Base-by-base conservation (phyloP, 2,113 vertebrate species). In the Cyphomyrus discorhynchus region DNA sequence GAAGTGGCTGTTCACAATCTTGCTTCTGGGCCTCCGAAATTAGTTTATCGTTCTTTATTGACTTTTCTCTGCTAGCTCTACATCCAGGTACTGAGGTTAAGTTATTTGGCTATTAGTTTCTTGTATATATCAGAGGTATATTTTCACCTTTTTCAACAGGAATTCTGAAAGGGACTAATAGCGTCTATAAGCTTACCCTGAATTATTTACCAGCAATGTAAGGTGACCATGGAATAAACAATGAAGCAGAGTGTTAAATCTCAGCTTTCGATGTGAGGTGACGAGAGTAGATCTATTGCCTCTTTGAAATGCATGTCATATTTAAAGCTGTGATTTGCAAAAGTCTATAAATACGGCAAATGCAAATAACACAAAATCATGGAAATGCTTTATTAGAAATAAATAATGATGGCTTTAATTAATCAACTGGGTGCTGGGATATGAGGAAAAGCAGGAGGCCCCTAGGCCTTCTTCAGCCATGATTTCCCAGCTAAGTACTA, bases 171-270 rank as follows among this genome's bases (percentile, higher is more conserved):
- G 42, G 45, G 19, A 47, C 13, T 82, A 45, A 84, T 45, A n/a
- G 45, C 24, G 82, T 10, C 82, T 84, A 47, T 84, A 84, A 84
- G 82, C 45, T 47, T 47, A 84, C n/a, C 45, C 42, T 84, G 82
- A 84, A 84, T 84, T 46, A 84, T 84, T 84, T n/a, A 84, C 19
- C 74, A 47, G 82, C 82, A 84, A 84, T 10, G 82, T 84, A 84
- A 84, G 82, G 82, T 47, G 45, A 84, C 19, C 7, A 39, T 47
- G 19, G 45, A 46, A n/a, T 84, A 84, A 45, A n/a, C 9, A 19
- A 47, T 47, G 21, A 21, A 47, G 6, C 7, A 24, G 82, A 19
- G 45, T 84, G 45, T 47, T 47, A 84, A 84, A 84, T 84, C 19
- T 45, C 42, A 46, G 42, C 35, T 4, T 47, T 47, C 47, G 45